Base-by-base conservation (phyloP, 2,888 invertebrate genomes). In the Chrysolina oricalcia region DNA sequence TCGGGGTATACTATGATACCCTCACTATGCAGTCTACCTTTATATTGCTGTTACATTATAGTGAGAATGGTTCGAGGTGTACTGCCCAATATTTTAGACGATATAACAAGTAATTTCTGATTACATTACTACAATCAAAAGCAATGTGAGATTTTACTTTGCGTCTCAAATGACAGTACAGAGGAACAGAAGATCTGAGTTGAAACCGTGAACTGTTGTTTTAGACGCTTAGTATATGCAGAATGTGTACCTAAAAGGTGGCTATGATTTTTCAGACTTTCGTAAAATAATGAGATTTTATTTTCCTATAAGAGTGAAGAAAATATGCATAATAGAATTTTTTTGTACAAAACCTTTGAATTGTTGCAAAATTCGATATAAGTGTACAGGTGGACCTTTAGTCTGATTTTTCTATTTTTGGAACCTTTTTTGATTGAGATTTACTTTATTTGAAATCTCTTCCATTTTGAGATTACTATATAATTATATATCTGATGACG, bases 291-390 rank as follows among this genome's bases (percentile, higher is more conserved):
- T 59, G 59, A 59, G 35, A 59, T 59, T 53, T 59, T 59, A 59
- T 59, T 59, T 59, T 59, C 59, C 35, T 59, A 56, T 56, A 35
- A 59, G 59, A 59, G n/a, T 59, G 15, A 35, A 59, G 59, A n/a
- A 27, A 27, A 59, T 59, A 15, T 19, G 50, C 19, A 50, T 50
- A 17, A 17, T 59, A n/a, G 27, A 27, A n/a, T n/a, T 23, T 59
- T 8, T 23, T 27, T 10, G 27, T 27, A 11, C 27, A 35, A 17
- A 59, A 35, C 2, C 59, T 15, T 6, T 59, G 23, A 35, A 27
- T 13, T 27, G 8, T n/a, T 21, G 35, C 3, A 4, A 35, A 8
- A 6, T 35, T 35, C 8, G 35, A 35, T 35, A 8, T 35, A 8
- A 35, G 8, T 35, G 8, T 6, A 8, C 6, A 8, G 0, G 35